Base-by-base conservation (phyloP, 1,140 invertebrate species). In the Micrasema minimum region DNA sequence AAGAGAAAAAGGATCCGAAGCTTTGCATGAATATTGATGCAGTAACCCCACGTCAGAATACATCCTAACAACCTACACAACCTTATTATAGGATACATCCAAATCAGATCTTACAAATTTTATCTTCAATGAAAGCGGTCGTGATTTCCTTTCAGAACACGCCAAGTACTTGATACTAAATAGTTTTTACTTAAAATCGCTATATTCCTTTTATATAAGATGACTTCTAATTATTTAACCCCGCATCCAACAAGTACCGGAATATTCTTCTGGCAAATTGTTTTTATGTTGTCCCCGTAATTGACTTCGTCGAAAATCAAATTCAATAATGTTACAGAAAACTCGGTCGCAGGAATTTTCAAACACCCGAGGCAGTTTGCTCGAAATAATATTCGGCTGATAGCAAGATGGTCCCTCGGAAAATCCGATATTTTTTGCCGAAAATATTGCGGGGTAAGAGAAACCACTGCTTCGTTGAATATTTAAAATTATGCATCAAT, bases 401-500 rank as follows among this genome's bases (percentile, higher is more conserved):
- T 18, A 41, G 55, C 55, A 59, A 55, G 37, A 31, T 59, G 55
- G 55, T 59, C 55, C 31, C 20, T 59, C 55, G 37, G 55, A 59
- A 41, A 59, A 59, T 22, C 55, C 35, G 37, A 59, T 59, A 59
- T 59, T 48, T 48, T 64, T 31, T 64, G 43, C 14, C n/a, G 61
- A 46, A 64, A 61, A 64, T 48, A 64, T 64, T 64, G 61, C 45
- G 26, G 53, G 12, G 37, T 26, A 37, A 61, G 48, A 35, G 22
- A 61, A 26, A 43, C 70, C 64, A 35, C 14, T 22, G 37, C 35
- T 16, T 59, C 37, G 71, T 68, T 72, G 71, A 72, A 72, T 72
- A 72, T 72, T 72, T 69, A 72, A 72, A 72, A 72, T 69, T 69
- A 69, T 72, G 71, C 71, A 72, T 72, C 71, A 72, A 72, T 72